Evolutionary conservation across 2,797 vertebrate genomes (phyloP).

Genomic region (Sebastes trivittatus): DNA sequence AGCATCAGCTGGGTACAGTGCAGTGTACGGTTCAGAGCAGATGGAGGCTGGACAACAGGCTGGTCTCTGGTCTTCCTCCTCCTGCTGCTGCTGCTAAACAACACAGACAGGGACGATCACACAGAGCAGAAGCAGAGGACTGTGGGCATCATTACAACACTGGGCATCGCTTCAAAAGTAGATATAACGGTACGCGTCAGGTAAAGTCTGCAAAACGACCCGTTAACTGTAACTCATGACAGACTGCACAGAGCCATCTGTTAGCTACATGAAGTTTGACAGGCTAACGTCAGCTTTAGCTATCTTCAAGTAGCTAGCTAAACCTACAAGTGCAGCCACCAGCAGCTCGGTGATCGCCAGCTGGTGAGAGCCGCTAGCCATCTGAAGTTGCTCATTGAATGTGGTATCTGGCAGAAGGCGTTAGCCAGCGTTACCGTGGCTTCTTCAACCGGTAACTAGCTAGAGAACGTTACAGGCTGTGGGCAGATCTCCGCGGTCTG

Average conservation of each 20-base stretch:
- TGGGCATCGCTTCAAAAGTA: neutral
- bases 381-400: neutral
- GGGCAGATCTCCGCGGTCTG: neutral
- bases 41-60: slow-evolving; percentile 50
- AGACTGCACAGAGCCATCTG: neutral
- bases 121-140: neutral
- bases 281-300: slow-evolving; percentile 34
- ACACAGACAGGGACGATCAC: neutral
- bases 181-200: neutral
- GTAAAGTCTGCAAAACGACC: slow-evolving; percentile 6
- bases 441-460: neutral
- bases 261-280: slow-evolving; percentile 42
- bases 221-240: no score
- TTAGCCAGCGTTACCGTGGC: neutral
- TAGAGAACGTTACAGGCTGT: neutral
- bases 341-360: neutral
- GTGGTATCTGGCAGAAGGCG: neutral
- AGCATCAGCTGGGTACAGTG: slow-evolving; percentile 33
- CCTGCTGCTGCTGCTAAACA: slow-evolving; percentile 7
- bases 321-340: slow-evolving; percentile 13
- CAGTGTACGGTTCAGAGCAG: slow-evolving; percentile 21
- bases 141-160: neutral
- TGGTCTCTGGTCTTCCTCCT: neutral
- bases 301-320: slow-evolving; percentile 36
- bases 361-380: slow-evolving; percentile 9